Conservation (phyloP, 1,140 invertebrate genomes). For the Oncopodura yosiiana region DNA sequence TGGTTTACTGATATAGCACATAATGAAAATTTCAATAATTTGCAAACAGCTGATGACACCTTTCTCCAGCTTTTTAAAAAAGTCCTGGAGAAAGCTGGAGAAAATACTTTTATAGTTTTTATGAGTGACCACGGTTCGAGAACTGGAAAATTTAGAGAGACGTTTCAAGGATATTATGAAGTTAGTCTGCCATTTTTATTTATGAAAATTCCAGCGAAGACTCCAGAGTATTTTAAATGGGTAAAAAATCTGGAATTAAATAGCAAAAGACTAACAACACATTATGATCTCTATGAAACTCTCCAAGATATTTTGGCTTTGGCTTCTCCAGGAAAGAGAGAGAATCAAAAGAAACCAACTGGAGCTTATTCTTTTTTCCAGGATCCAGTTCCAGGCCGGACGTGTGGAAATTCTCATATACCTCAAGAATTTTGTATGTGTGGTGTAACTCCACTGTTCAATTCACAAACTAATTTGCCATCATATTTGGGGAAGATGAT, state of each 20-base stretch:
- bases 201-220: slow-evolving; percentile 26
- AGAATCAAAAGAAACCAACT: background rate
- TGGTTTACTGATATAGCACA: slow-evolving; percentile 69
- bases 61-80: slow-evolving; percentile 18
- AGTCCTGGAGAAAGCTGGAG: slow-evolving; percentile 8
- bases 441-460: slow-evolving; percentile 18
- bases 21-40: slow-evolving; percentile 48
- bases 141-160: slow-evolving; percentile 32
- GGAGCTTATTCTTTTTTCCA: slow-evolving; percentile 29
- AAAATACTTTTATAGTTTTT: slow-evolving; percentile 33
- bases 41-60: slow-evolving; percentile 21
- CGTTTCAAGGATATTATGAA: slow-evolving; percentile 34
- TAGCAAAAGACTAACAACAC: slow-evolving; percentile 26
- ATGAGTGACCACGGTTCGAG: slow-evolving; percentile 35
- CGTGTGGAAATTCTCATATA: slow-evolving; percentile 25
- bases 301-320: slow-evolving; percentile 20
- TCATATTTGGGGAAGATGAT: slow-evolving; percentile 18
- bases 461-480: slow-evolving; percentile 5
- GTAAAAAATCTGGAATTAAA: slow-evolving; percentile 20
- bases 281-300: slow-evolving; percentile 32
- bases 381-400: slow-evolving; percentile 18
- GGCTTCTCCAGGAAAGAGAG: background rate
- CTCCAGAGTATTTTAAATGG: slow-evolving; percentile 46
- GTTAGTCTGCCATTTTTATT: slow-evolving; percentile 35
- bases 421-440: slow-evolving; percentile 32